These are phyloP conservation scores for Axis porcinus DNA, from an alignment of 2,113 vertebrate genomes.

Conservation along the genomic window DNA sequence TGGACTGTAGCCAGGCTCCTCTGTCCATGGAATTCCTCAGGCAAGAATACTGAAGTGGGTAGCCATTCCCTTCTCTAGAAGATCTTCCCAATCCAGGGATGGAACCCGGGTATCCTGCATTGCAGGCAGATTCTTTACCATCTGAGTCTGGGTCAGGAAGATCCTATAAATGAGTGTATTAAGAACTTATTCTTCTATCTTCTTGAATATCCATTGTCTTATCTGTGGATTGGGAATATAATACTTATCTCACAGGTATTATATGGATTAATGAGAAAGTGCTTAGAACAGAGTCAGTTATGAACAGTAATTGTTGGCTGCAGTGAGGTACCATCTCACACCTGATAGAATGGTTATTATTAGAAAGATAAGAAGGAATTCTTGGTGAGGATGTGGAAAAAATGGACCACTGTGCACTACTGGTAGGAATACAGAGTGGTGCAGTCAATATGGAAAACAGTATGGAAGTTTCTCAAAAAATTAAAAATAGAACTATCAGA, in stretches of 20 bases:
- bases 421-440: background rate
- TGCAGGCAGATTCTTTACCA: background rate
- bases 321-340: background rate
- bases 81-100: background rate
- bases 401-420: background rate
- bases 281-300: background rate
- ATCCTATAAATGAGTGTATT: background rate
- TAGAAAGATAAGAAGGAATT: background rate
- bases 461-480: background rate
- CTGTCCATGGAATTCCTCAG: background rate
- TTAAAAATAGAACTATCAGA: background rate
- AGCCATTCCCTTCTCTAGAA: background rate
- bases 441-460: background rate
- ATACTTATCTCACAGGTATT: background rate
- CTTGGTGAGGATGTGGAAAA: background rate
- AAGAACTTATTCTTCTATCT: background rate
- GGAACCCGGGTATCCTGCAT: background rate
- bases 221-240: background rate
- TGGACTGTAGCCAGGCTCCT: background rate
- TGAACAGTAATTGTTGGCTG: background rate
- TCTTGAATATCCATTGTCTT: background rate
- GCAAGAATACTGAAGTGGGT: background rate
- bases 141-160: background rate
- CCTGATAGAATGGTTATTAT: background rate
- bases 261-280: background rate